Conservation (phyloP, 2,113 vertebrate genomes). For the Isurus oxyrinchus region DNA sequence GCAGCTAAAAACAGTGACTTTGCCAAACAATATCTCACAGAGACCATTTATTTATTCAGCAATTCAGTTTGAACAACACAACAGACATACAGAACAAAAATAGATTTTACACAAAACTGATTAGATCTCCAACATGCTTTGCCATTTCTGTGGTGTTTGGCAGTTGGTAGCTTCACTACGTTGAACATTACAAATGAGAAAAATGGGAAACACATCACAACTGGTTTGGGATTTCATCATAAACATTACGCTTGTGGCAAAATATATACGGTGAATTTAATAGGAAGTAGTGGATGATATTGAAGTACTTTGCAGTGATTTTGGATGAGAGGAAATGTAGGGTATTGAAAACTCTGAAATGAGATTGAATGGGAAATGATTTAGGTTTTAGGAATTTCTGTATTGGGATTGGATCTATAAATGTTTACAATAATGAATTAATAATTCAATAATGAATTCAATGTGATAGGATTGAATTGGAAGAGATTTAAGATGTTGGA, state of each 20-base stretch:
- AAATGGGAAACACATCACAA: neutral
- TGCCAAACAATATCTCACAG: neutral
- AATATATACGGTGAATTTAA: neutral
- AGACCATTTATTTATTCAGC: neutral
- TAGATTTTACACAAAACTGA: neutral
- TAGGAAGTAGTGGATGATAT: neutral
- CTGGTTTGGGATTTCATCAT: neutral
- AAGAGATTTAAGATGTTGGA: neutral
- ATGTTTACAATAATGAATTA: neutral
- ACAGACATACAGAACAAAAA: neutral
- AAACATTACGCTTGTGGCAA: neutral
- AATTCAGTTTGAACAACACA: neutral
- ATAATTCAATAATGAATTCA: neutral
- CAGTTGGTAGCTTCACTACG: neutral
- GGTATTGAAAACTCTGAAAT: neutral
- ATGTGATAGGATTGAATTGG: neutral
- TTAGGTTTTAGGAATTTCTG: neutral
- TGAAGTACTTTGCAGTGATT: neutral
- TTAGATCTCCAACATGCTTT: neutral
- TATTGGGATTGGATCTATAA: neutral
- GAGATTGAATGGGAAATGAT: neutral
- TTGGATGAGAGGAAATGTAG: neutral
- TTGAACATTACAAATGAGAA: neutral
- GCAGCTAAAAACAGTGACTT: neutral
- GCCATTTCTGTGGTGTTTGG: neutral